A percentile compares a stretch with the other conserved stretches of the same genome.
Conservation (phyloP, 2,113 vertebrate species). For the Indri indri region DNA sequence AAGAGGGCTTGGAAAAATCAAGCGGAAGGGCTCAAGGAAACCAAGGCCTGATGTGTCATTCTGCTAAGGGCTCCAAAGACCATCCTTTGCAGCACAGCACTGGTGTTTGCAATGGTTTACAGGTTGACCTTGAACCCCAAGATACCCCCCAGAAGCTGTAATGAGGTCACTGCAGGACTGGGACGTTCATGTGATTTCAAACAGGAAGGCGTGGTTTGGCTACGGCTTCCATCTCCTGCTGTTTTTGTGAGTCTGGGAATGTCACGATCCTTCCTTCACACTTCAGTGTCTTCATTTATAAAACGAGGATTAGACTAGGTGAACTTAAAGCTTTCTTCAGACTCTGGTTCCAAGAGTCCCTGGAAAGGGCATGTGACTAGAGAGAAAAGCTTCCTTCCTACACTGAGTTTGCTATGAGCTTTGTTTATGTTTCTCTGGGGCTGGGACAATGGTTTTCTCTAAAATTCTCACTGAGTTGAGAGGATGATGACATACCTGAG, state of each 20-base stretch:
- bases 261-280: not conserved
- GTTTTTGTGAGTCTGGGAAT: not conserved
- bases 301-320: not conserved
- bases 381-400: not conserved
- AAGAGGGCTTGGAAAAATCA: not conserved
- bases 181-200: not conserved
- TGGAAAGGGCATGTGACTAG: not conserved
- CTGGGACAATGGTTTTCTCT: not conserved
- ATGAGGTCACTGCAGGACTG: not conserved
- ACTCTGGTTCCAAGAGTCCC: not conserved
- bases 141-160: not conserved
- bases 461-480: not conserved
- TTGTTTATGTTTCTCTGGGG: not conserved
- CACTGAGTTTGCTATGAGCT: not conserved
- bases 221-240: not conserved
- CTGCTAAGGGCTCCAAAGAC: not conserved
- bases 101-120: not conserved
- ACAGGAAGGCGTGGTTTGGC: not conserved
- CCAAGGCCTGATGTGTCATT: not conserved
- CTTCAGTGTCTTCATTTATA: not conserved
- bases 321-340: not conserved
- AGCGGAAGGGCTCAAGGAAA: not conserved
- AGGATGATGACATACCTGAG: not conserved
- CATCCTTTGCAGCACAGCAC: not conserved
- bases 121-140: not conserved